Conservation (phyloP, 2,113 vertebrate species). For the Malurus alboscapulatus region DNA sequence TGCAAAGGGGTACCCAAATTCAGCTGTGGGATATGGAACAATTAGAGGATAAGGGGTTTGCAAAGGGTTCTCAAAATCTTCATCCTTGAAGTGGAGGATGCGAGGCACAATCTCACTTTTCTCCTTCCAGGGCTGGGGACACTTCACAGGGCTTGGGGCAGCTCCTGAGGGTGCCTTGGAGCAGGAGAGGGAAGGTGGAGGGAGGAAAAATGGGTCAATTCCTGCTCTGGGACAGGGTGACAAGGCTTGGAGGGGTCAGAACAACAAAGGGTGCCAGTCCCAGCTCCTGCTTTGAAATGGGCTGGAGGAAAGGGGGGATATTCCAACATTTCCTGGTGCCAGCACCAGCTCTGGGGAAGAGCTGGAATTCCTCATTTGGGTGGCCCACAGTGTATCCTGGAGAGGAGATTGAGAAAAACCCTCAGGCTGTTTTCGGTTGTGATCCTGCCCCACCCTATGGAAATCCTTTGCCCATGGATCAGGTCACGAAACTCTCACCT, state of each 20-base stretch:
- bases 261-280: not conserved
- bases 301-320: not conserved
- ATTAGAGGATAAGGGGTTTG: not conserved
- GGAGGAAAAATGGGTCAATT: not conserved
- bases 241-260: not conserved
- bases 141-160: not conserved
- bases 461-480: not conserved
- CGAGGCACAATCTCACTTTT: not conserved
- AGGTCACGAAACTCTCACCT: not conserved
- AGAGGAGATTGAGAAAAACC: not conserved
- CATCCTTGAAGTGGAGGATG: not conserved
- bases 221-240: not conserved
- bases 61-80: not conserved
- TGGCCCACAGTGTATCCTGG: accelerated
- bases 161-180: not conserved
- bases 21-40: not conserved
- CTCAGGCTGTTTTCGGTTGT: not conserved
- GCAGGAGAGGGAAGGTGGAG: not conserved
- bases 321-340: not conserved
- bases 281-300: not conserved
- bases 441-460: not conserved
- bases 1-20: not conserved
- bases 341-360: not conserved
- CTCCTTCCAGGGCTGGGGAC: not conserved
- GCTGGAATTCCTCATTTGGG: not conserved